phyloP scores from a whole-genome alignment of 2,113 vertebrate species.

The Cynopterus brachyotis region DNA sequence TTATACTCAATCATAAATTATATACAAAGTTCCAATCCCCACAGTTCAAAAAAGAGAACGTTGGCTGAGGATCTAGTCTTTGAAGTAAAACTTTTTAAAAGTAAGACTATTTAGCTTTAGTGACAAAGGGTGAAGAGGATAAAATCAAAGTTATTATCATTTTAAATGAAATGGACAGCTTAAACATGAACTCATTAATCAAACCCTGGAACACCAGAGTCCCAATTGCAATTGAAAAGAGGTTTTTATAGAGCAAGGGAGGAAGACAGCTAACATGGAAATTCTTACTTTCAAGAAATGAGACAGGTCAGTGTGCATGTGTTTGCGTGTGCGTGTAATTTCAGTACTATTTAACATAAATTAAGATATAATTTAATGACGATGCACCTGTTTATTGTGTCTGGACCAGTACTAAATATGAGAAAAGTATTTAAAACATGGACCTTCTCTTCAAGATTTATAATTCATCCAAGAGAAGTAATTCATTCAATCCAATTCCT shows the following conservation, averaged over 20 bases:
- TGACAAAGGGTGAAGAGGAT: slow-evolving; percentile 55
- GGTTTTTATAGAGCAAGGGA: slow-evolving; percentile 52
- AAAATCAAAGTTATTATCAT: slow-evolving; percentile 74
- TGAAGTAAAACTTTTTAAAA: slow-evolving; percentile 52
- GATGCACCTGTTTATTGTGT: neutral
- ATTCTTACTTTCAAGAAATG: slow-evolving; percentile 40
- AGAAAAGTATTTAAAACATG: slow-evolving; percentile 24
- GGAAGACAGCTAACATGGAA: slow-evolving; percentile 37
- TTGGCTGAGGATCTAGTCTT: neutral
- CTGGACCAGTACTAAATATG: neutral
- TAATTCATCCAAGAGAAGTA: neutral
- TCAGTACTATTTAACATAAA: neutral
- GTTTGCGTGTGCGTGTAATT: neutral
- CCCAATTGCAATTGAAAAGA: slow-evolving; percentile 62
- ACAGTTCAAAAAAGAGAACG: neutral
- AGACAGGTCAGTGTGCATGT: neutral
- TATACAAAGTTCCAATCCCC: slow-evolving; percentile 3
- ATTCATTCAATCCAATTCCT: neutral
- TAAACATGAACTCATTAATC: slow-evolving; percentile 73
- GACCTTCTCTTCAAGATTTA: neutral
- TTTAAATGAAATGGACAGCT: slow-evolving; percentile 70
- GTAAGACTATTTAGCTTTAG: slow-evolving; percentile 56
- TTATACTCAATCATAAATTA: slow-evolving; percentile 33
- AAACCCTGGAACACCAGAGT: slow-evolving; percentile 48
- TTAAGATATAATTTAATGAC: slow-evolving; percentile 21